phyloP scores from a whole-genome alignment of 2,888 invertebrate species.

The Tetheella fluctuosa region DNA sequence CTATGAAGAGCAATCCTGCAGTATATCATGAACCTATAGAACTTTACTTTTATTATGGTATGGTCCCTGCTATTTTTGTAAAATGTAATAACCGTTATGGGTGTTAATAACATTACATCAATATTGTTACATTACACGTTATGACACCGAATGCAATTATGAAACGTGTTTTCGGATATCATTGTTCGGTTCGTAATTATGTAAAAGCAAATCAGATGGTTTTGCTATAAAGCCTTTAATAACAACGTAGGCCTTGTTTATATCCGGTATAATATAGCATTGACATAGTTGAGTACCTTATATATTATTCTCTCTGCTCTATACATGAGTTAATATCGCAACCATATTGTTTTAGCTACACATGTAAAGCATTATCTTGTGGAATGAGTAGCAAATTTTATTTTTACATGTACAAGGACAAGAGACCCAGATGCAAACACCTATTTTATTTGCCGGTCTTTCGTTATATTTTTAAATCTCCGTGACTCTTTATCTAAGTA shows the following conservation, averaged over 20 bases:
- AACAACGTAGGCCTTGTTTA: constrained; percentile 20
- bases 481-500: no score
- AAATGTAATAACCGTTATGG: not conserved
- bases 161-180: constrained; percentile 2
- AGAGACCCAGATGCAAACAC: no score
- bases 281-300: not conserved
- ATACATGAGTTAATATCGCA: no score
- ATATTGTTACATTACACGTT: constrained; percentile 12
- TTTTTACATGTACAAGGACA: no score
- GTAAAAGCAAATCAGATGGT: constrained; percentile 9
- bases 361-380: no score
- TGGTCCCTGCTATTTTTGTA: not conserved
- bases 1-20: no score
- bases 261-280: constrained; percentile 14
- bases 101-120: not conserved
- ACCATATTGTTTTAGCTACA: no score
- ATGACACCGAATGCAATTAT: constrained; percentile 14
- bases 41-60: no score
- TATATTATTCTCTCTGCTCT: not conserved
- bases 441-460: no score
- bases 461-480: not conserved
- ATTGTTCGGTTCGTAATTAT: constrained; percentile 11
- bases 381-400: no score
- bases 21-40: no score
- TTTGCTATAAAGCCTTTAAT: constrained; percentile 8